Percentiles rank a stretch among this genome's conserved stretches.
Conservation (phyloP, 2,888 invertebrate species). For the Tridacna crocea region DNA sequence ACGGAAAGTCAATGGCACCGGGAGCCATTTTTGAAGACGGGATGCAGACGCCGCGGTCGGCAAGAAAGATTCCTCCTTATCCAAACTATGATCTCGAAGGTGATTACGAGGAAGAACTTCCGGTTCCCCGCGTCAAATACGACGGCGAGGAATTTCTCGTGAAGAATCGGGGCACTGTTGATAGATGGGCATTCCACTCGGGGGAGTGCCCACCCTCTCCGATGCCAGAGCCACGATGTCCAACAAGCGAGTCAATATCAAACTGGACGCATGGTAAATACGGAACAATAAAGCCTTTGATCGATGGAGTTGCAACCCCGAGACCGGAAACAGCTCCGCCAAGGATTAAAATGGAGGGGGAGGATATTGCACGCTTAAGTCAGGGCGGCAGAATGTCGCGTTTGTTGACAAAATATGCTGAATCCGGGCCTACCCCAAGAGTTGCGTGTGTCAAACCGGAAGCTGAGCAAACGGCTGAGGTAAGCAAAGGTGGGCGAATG, state of each 20-base stretch:
- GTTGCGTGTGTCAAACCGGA: conserved; percentile 75
- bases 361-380: conserved; percentile 65
- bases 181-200: conserved; percentile 62
- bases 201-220: conserved; percentile 49
- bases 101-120: conserved; percentile 46
- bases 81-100: conserved; percentile 66
- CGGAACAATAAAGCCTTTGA: conserved; percentile 66
- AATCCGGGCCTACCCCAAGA: conserved; percentile 60
- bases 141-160: conserved; percentile 65
- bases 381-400: conserved; percentile 71
- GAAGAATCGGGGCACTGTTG: conserved; percentile 68
- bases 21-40: conserved; percentile 29
- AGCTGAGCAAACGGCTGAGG: conserved; percentile 69
- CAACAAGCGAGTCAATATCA: conserved; percentile 62
- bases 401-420: conserved; percentile 72
- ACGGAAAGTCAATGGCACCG: conserved; percentile 34
- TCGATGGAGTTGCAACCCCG: conserved; percentile 70
- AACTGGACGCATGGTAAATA: conserved; percentile 70
- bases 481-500: conserved; percentile 72
- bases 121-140: conserved; percentile 68
- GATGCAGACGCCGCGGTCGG: conserved; percentile 23
- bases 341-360: conserved; percentile 72
- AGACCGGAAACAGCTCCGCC: conserved; percentile 73
- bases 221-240: conserved; percentile 69
- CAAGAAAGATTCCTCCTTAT: conserved; percentile 61